Evolutionary conservation across 1,140 invertebrate species (phyloP).

Genomic region (Eurosta solidaginis): DNA sequence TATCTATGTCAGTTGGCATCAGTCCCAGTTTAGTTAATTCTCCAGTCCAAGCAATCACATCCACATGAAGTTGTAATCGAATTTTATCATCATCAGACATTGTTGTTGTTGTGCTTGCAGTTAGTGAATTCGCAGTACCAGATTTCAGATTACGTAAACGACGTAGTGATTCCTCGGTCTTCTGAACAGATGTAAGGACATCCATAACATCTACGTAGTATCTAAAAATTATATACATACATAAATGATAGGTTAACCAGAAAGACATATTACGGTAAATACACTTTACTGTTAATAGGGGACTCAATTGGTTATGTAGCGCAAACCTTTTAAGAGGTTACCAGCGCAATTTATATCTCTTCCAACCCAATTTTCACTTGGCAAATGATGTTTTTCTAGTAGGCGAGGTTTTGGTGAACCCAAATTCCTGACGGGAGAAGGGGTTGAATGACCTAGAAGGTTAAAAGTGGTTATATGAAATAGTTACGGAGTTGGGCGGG

Average conservation of each 20-base stretch:
- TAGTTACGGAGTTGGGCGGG: too few relatives aligned
- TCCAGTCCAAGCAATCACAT: slow-evolving; percentile 70
- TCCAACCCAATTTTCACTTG: too few relatives aligned
- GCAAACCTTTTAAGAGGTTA: too few relatives aligned
- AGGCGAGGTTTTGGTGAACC: too few relatives aligned
- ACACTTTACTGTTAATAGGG: too few relatives aligned
- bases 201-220: slow-evolving; percentile 82
- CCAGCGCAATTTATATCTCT: too few relatives aligned
- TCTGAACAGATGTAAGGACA: slow-evolving; percentile 89
- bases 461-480: too few relatives aligned
- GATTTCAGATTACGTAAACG: slow-evolving; percentile 82
- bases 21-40: slow-evolving; percentile 49
- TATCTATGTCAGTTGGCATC: slow-evolving; percentile 45
- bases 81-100: slow-evolving; percentile 91
- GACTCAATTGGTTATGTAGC: too few relatives aligned
- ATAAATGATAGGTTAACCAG: slow-evolving; percentile 28
- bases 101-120: slow-evolving; percentile 59
- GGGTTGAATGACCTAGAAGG: too few relatives aligned
- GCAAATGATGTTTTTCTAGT: too few relatives aligned
- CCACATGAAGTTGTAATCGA: slow-evolving; percentile 83
- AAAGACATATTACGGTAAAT: too few relatives aligned
- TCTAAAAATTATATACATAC: slow-evolving; percentile 63
- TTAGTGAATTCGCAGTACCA: slow-evolving; percentile 59
- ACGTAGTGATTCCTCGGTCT: slow-evolving; percentile 90
- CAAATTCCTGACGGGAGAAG: too few relatives aligned